phyloP scores from a whole-genome alignment of 2,888 invertebrate genomes.

The Pollenia griseotomentosa region DNA sequence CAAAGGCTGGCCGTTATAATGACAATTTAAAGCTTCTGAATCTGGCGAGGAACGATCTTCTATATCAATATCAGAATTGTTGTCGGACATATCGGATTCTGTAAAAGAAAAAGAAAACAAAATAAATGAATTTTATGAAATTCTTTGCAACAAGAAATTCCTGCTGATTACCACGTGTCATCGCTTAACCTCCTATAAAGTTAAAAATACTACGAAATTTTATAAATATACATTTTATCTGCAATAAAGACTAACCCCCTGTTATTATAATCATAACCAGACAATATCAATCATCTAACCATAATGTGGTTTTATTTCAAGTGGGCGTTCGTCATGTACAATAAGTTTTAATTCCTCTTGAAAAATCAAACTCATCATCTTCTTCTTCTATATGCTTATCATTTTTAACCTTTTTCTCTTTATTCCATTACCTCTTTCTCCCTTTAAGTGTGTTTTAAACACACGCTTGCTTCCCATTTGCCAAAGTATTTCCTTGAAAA shows the following conservation, averaged over 20 bases:
- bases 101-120: conserved; percentile 3
- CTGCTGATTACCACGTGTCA: conserved; percentile 77
- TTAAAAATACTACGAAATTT: conserved; percentile 25
- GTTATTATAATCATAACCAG: conserved; percentile 60
- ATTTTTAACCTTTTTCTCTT: conserved; percentile 25
- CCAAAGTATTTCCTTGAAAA: conserved; percentile 62
- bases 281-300: conserved; percentile 59
- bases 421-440: not conserved
- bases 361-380: conserved; percentile 49
- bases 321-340: conserved; percentile 74
- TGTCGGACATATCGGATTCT: conserved; percentile 83
- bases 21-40: conserved; percentile 79
- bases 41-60: conserved; percentile 84
- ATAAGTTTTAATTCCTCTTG: conserved; percentile 59
- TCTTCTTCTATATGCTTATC: conserved; percentile 34
- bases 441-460: conserved; percentile 4
- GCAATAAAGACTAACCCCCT: conserved; percentile 39
- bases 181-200: conserved; percentile 76
- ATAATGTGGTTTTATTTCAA: conserved; percentile 68
- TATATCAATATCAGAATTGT: conserved; percentile 84
- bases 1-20: conserved; percentile 65
- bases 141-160: conserved; percentile 74
- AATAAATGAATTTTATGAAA: not conserved
- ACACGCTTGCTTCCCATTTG: conserved; percentile 56
- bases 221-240: not conserved